A percentile compares a stretch with the other conserved stretches of the same genome.
Conservation (phyloP, 2,113 vertebrate species). For the Camelus dromedarius region DNA sequence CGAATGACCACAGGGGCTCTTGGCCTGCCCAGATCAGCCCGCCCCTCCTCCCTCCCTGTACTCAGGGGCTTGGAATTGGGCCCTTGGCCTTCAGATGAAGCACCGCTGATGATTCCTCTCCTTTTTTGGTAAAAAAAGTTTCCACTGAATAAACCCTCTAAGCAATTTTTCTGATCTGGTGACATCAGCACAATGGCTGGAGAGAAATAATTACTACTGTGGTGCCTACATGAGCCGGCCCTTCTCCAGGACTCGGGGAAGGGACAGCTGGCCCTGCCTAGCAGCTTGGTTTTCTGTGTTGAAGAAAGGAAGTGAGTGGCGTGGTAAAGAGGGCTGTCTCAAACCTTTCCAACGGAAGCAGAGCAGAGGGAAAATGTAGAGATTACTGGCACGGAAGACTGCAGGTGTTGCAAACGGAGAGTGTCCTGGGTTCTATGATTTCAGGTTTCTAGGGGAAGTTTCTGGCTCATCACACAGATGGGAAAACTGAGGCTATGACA, state of each 20-base stretch:
- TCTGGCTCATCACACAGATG: background rate
- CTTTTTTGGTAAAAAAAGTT: constrained; percentile 55
- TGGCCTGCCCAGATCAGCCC: background rate
- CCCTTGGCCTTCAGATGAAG: background rate
- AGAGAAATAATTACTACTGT: constrained; percentile 1
- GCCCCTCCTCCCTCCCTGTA: background rate
- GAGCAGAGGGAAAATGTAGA: too few relatives aligned
- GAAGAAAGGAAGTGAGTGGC: constrained; percentile 55
- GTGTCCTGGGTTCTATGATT: background rate
- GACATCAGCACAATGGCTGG: background rate
- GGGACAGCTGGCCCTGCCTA: constrained; percentile 56
- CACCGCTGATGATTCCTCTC: background rate
- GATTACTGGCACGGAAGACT: background rate
- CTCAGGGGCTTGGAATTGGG: background rate
- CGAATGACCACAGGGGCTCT: background rate
- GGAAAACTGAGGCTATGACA: background rate
- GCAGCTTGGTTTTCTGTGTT: background rate
- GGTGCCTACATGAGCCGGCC: constrained; percentile 21
- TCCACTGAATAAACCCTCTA: constrained; percentile 34
- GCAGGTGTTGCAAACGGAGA: background rate
- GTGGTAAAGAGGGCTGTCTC: background rate
- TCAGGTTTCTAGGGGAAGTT: background rate
- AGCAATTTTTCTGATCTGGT: constrained; percentile 5
- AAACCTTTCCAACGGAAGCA: background rate
- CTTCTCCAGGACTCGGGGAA: constrained; percentile 9